Base-by-base conservation (phyloP, 2,113 vertebrate species). In the Ciconia maguari region DNA sequence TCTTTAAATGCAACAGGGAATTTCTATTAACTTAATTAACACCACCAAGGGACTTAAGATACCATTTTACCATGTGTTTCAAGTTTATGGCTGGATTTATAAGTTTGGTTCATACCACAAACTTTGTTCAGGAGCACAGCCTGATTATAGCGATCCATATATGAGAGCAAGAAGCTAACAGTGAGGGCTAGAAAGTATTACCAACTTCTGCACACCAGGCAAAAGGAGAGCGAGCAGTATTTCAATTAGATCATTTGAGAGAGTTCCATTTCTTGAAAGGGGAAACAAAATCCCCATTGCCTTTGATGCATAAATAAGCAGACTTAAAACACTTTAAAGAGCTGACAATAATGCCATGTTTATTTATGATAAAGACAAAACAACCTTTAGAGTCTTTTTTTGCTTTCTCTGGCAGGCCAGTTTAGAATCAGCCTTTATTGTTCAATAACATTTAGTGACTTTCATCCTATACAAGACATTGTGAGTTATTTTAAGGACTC, bases 21-120 rank as follows among this genome's bases (percentile, higher is more conserved):
- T 34, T 46, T 68, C 52, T 66, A 8, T 20, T 34, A 68, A 55
- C 8, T n/a, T 72, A 61, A 36, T 66, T 72, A 65, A 60, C 10
- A 41, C 21, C 20, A 62, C 20, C 36, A 52, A 58, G 21, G 16
- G 29, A 29, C 54, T 6, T 16, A 10, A 74, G 24, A 61, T 21
- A 61, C 6, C 16, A 46, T 52, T 82, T 72, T 29, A 62, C 13
- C 7, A 55, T 2, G 0, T 0, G 0, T 42, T 82, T 77, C n/a
- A 70, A 65, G 32, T 69, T 85, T 77, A 57, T 36, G 58, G 32
- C 16, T 52, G 29, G 30, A 54, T 86, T 86, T 54, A 4, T 9
- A 64, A 54, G 5, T 25, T 49, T 2, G 2, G 64, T 66, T 89
- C 17, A 30, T 17, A 54, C 1, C 25, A 92, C 15, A 32, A 36